These are phyloP conservation scores for Orientallactaga sibirica DNA, from an alignment of 2,797 vertebrate species.

Conservation along the genomic window DNA sequence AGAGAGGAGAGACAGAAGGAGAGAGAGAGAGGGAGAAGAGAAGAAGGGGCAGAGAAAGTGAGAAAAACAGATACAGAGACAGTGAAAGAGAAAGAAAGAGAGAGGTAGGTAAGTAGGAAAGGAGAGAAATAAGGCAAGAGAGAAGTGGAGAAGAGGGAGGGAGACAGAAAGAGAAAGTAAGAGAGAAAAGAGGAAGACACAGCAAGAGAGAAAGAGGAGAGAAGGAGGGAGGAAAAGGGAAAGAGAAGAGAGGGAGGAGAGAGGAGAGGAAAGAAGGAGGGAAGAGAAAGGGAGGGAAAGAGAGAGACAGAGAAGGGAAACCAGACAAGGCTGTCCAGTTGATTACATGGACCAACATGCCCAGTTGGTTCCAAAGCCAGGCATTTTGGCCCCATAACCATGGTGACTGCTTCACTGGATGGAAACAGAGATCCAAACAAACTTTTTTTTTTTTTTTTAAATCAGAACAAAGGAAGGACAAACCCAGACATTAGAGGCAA, in stretches of 20 bases:
- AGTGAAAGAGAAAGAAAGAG: too few relatives aligned
- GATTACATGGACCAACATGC: neutral
- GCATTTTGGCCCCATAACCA: neutral
- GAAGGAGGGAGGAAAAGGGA: neutral
- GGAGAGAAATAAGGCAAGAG: too few relatives aligned
- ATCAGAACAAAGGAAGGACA: neutral
- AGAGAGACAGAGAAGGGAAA: neutral
- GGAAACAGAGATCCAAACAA: neutral
- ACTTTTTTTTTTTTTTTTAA: neutral
- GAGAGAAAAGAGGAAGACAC: accelerated
- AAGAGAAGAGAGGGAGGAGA: too few relatives aligned
- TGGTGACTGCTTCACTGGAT: neutral
- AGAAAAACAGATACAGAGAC: neutral
- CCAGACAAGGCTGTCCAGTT: neutral
- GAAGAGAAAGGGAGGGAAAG: neutral
- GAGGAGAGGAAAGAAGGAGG: neutral
- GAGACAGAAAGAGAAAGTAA: too few relatives aligned
- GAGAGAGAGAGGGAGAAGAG: neutral
- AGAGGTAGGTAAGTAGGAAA: too few relatives aligned
- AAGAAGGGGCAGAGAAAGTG: neutral
- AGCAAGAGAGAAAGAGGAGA: too few relatives aligned
- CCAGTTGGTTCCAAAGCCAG: neutral
- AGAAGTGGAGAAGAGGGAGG: too few relatives aligned
- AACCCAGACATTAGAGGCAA: neutral
- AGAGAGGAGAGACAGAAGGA: too few relatives aligned